Evolutionary conservation across 1,140 invertebrate species (phyloP), one percentile per base, ranked within the genome.

Genomic region (Varroa destructor): DNA sequence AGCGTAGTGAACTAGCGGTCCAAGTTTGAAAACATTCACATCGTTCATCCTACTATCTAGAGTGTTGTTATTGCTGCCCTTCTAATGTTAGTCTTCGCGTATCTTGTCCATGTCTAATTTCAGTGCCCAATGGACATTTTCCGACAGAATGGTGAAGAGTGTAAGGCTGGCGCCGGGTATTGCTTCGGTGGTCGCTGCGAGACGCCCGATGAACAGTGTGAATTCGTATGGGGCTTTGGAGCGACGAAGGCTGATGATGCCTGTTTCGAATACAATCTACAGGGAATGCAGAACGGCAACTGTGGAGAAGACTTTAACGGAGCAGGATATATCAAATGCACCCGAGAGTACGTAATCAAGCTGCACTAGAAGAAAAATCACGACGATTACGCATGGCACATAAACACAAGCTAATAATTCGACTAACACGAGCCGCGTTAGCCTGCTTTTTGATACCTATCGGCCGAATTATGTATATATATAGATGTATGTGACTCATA

Each of bases 181-280:
- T 97, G 94, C 81, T 93, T 91, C 79, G 87, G 90, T 75, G 93
- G 93, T 0, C 82, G 87, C 55, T 97, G 94, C 78, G 91, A 93
- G 0, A 92, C 91, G 1, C 79, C 92, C 8, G 84, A 87, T 72
- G 78, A 88, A 10, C 93, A 97, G 78, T 97, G 93, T 79, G 86
- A 89, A 77, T 84, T 86, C 71, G 89, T 97, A 73, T 97, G 94
- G 94, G 93, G 93, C 8, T 85, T 87, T 75, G 80, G 77, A 83
- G 83, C 76, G 75, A 75, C 75, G 55, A 71, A 10, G 0, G 88
- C 88, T 1, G 89, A 93, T 77, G 83, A 85, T 57, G 85, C 91
- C 75, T 97, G 93, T 81, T 97, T 89, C 80, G 88, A 92, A 77
- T 96, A 94, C 80, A 97, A 97, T 80, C 88, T 89, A 0, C 90